Conservation (phyloP, 30 jellyfish, hydroid and myxozoan species). For the Catostylus mosaicus region DNA sequence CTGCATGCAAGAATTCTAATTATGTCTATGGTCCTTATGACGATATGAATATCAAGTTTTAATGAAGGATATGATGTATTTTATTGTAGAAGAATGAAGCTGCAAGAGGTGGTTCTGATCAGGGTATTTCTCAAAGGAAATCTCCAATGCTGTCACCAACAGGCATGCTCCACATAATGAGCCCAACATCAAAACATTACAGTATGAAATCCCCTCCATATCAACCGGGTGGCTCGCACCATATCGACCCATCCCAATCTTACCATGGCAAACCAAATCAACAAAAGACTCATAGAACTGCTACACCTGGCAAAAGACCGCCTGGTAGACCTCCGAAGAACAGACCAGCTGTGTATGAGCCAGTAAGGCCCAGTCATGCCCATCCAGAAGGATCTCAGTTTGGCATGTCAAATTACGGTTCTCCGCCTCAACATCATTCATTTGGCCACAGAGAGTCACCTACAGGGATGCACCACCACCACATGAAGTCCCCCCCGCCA, state of each 20-base stretch:
- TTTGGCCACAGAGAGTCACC: conserved; percentile 32
- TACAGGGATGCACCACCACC: conserved; percentile 37
- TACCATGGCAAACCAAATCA: conserved; percentile 15
- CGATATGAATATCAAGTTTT: too few species aligned
- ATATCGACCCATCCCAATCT: conserved; percentile 10
- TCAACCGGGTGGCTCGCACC: not conserved
- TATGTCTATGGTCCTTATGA: too few species aligned
- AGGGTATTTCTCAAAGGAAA: not conserved
- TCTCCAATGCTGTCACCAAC: conserved; percentile 43
- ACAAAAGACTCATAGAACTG: conserved; percentile 18
- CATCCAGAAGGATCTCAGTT: not conserved
- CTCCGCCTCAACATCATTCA: conserved; percentile 46
- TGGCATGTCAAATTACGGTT: conserved; percentile 18
- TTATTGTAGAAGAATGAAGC: conserved; percentile 19
- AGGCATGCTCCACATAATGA: conserved; percentile 23
- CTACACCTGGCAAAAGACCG: conserved; percentile 43
- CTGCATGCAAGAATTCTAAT: too few species aligned
- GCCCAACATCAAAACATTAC: conserved; percentile 37
- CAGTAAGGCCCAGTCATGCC: conserved; percentile 27
- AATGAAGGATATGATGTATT: too few species aligned
- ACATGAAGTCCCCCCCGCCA: conserved; percentile 59
- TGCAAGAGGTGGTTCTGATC: not conserved
- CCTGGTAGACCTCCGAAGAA: conserved; percentile 68
- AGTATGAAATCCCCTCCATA: conserved; percentile 31
- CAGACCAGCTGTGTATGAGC: conserved; percentile 16